Evolutionary conservation across 2,797 vertebrate species (phyloP), one percentile per base, ranked within the genome.

Genomic region (Rhabdomys pumilio): DNA sequence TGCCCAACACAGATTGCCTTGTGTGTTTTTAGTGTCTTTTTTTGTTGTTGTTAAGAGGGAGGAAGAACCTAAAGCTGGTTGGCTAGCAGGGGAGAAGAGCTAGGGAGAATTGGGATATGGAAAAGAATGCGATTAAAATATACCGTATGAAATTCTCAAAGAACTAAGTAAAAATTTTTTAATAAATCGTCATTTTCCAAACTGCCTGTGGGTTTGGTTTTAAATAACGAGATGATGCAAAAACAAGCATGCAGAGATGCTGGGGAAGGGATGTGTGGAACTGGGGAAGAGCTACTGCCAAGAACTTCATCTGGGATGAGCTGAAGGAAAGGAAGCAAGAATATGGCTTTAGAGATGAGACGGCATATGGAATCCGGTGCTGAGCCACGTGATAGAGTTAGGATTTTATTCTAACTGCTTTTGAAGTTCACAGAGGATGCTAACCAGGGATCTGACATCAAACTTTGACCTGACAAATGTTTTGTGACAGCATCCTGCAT

Each of bases 331-430:
- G 59, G 50, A 73, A 81, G 22, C 14, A 47, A 13, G 41, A 47
- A 13, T 44, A 10, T 57, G 85, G 3, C 63, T 6, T 55, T 55
- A 22, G 19, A 72, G 34, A 47, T 13, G 38, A 59, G 63, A 22
- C 19, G 20, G 8, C 3, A 0, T 1, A 17, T 1, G 15, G 47
- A 63, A 13, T 41, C 73, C 55, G 0, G 5, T 29, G 67, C 67
- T 11, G 31, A 57, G 75, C 69, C 83, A 17, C 0, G 13, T 7
- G 41, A 34, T 22, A n/a, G 1, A 53, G 6, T 80, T 89, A 22
- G 57, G 72, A 24, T 82, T 73, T 91, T 59, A 82, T 44, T 63
- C 1, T 47, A 47, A 55, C 12, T 57, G 12, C 5, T 1, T 89
- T 53, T 92, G 77, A 47, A 89, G 13, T 69, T 29, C 67, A 63